Base-by-base conservation (phyloP, 2,888 invertebrate genomes). In the Celastrina argiolus region DNA sequence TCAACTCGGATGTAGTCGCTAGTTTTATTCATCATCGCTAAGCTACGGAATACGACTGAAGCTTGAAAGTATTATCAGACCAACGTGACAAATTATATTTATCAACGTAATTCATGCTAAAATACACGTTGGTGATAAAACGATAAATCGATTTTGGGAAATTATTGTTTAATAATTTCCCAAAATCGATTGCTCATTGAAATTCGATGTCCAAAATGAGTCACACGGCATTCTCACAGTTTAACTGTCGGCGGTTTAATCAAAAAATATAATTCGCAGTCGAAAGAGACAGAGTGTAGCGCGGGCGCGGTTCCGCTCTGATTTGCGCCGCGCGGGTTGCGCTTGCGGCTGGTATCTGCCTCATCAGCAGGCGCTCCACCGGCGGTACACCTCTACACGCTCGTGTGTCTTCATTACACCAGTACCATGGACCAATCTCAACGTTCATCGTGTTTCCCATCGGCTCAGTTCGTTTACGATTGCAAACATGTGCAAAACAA, bases 231-330 rank as follows among this genome's bases (percentile, higher is more conserved):
- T 10, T 31, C 12, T 51, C 22, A 31, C 3, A 16, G 16, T 51
- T 18, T 51, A 51, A 51, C 31, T 10, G 10, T 16, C 58, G 12
- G 10, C 31, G 18, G 59, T 34, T 18, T 31, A 16, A 18, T 39
- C 36, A 16, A 36, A 36, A 61, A 36, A 14, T 2, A 12, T n/a
- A n/a, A n/a, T 6, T 61, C 7, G 61, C 34, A 36, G 18, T 5
- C 2, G 1, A 22, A 36, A 61, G 22, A 59, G 59, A 22, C 22
- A 14, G 14, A 12, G 28, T 16, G 66, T 22, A 61, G 39, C 18
- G 69, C 56, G 67, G 66, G 64, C 66, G 69, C 56, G 69, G 67
- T 73, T 70, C 69, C 72, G 72, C 72, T 73, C 72, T 73, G 72
- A 67, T 70, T 71, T 69, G 58, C 63, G 63, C 69, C 67, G 65